phyloP scores from a whole-genome alignment of 2,113 vertebrate genomes.

The Progne subis region DNA sequence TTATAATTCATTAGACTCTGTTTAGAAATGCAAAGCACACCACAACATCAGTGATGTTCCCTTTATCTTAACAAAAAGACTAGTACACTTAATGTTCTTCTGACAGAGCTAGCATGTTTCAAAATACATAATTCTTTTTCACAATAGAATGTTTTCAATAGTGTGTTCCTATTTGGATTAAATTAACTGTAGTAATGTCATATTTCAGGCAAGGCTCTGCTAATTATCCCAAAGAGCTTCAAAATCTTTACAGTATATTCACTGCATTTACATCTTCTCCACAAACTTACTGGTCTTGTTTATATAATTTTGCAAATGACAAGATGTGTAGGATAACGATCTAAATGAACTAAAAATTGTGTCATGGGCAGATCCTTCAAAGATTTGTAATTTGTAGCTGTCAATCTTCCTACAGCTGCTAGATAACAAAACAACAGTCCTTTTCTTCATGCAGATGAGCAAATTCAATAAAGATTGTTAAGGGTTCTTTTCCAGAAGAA shows the following conservation, averaged over 20 bases:
- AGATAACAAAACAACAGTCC: slow-evolving; percentile 75
- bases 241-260: slow-evolving; percentile 43
- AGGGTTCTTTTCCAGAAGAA: slow-evolving; percentile 20
- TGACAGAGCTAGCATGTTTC: slow-evolving; percentile 40
- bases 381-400: slow-evolving; percentile 67
- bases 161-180: slow-evolving; percentile 18
- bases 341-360: slow-evolving; percentile 59
- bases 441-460: slow-evolving; percentile 70
- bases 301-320: slow-evolving; percentile 61
- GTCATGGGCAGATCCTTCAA: slow-evolving; percentile 51
- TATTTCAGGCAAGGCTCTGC: not conserved
- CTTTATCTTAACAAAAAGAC: slow-evolving; percentile 70
- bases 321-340: slow-evolving; percentile 46
- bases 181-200: not conserved
- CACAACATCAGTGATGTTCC: slow-evolving; percentile 72
- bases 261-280: slow-evolving; percentile 10
- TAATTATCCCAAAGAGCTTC: slow-evolving; percentile 49
- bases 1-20: slow-evolving; percentile 76
- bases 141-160: not conserved
- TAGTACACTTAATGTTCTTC: slow-evolving; percentile 57
- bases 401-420: slow-evolving; percentile 72
- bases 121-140: slow-evolving; percentile 45
- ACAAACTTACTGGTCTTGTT: slow-evolving; percentile 41
- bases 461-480: slow-evolving; percentile 72
- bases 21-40: slow-evolving; percentile 78